Base-by-base conservation (phyloP, 2,113 vertebrate genomes). In the Callocephalon fimbriatum region DNA sequence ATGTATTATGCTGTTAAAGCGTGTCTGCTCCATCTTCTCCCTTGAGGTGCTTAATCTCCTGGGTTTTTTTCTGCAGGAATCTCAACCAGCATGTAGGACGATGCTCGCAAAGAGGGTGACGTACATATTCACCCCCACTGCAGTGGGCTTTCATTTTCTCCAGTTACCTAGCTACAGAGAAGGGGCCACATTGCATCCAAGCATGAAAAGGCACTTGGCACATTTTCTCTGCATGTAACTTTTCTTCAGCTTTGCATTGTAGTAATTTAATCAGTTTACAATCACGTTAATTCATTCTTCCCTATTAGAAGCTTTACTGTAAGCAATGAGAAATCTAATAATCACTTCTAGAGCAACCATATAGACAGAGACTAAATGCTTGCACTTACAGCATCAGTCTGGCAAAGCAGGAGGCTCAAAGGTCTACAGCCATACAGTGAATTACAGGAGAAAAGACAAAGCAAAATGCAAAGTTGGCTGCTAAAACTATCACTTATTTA, bases 241-340 rank as follows among this genome's bases (percentile, higher is more conserved):
- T 72, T 58, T 58, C 45, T 31, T 16, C 7, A 48, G 54, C 45
- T 91, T 73, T 53, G 18, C 31, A 22, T 47, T 0, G 2, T 31
- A 42, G 65, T 31, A 72, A 80, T 89, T 91, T 72, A 68, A 84
- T 91, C 91, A n/a, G 35, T 89, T 95, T 77, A 86, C 59, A 84
- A 88, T 59, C 63, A 67, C 0, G 0, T 67, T 94, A 15, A 11
- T 42, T 91, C 72, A 65, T 77, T n/a, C 79, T 89, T 82, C 37
- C 77, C 73, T 92, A 87, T 42, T 74, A 75, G 74, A 32, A 86
- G 56, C 73, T 93, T 82, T 75, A 89, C 44, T 68, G n/a, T 19
- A 93, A 95, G 86, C 47, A 15, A 80, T 6, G 7, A 71, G 44
- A 93, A 87, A 72, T 37, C 62, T 32, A 65, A 81, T 87, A 81